phyloP scores from a whole-genome alignment of 2,797 vertebrate species.

The Vipera latastei region DNA sequence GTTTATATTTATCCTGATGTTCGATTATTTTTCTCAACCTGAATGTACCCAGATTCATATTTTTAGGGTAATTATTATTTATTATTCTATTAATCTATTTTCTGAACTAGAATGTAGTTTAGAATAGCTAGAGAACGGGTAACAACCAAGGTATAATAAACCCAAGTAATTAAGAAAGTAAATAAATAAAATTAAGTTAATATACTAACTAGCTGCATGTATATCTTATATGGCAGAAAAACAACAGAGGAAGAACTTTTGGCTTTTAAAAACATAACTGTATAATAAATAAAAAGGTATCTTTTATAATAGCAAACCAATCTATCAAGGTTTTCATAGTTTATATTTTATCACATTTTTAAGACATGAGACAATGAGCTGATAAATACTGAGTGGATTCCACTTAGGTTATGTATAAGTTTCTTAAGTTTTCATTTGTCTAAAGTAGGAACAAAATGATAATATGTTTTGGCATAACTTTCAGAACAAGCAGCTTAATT shows the following conservation, averaged over 20 bases:
- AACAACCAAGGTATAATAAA: neutral
- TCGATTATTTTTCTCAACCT: no score
- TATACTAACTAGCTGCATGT: constrained; percentile 38
- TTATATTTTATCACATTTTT: constrained; percentile 59
- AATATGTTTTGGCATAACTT: constrained; percentile 72
- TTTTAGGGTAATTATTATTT: neutral
- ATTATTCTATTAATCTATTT: neutral
- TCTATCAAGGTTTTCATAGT: constrained; percentile 67
- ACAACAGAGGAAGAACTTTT: constrained; percentile 59
- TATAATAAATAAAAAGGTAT: constrained; percentile 64
- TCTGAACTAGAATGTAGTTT: neutral
- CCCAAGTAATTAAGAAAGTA: neutral
- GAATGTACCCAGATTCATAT: no score
- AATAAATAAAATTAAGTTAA: constrained; percentile 3
- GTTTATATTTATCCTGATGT: no score
- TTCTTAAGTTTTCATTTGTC: constrained; percentile 68
- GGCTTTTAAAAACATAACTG: constrained; percentile 58
- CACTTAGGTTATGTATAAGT: constrained; percentile 64
- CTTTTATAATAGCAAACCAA: constrained; percentile 65
- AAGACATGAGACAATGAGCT: constrained; percentile 60
- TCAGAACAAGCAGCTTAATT: constrained; percentile 53
- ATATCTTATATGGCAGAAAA: constrained; percentile 53
- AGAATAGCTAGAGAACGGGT: neutral
- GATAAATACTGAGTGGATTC: constrained; percentile 65
- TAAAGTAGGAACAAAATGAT: constrained; percentile 60